Evolutionary conservation across 2,113 vertebrate species (phyloP), one percentile per base, ranked within the genome.

Genomic region (Petrocephalus zakoni): DNA sequence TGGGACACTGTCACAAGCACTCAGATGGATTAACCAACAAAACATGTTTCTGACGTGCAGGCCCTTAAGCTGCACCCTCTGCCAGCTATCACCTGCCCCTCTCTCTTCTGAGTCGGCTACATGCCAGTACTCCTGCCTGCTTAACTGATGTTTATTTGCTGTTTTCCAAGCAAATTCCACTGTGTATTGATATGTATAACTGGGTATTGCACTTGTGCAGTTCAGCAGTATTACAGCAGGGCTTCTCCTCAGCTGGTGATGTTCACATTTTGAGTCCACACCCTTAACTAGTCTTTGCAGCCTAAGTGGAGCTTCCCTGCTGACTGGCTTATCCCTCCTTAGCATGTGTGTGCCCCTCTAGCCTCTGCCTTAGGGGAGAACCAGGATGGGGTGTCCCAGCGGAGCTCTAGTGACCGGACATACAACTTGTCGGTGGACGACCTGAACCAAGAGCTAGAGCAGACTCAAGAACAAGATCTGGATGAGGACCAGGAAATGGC

Each of bases 281-380:
- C 1, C 49, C n/a, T 13, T 52, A 52, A n/a, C 46, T 53, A 25
- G n/a, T 52, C 83, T 51, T 52, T 25, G n/a, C 83, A 52, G 51
- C 10, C 46, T 53, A 5, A 85, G n/a, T 29, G 9, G 46, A 52
- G 83, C 25, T 1, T n/a, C 46, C 53, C n/a, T 51, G 13, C 19
- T 29, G 2, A 37, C 49, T 85, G 21, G 51, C 84, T 4, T 86
- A 5, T 11, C 52, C 34, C 84, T 86, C 46, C 52, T 52, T 13
- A 37, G 49, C n/a, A 56, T 22, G 2, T 86, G 98, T 99, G 89
- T 98, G 1, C 95, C 96, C 89, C 97, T n/a, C 42, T 97, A 0
- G 95, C 97, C 22, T 98, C 98, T 0, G 96, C 97, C 85, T 93
- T 95, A 94, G 97, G 97, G 0, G 97, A 98, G 93, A 98, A 97